Percentiles rank a stretch among this genome's conserved stretches.
Evolutionary conservation across 2,888 invertebrate species (phyloP).

Genomic region (Pollenia angustigena): DNA sequence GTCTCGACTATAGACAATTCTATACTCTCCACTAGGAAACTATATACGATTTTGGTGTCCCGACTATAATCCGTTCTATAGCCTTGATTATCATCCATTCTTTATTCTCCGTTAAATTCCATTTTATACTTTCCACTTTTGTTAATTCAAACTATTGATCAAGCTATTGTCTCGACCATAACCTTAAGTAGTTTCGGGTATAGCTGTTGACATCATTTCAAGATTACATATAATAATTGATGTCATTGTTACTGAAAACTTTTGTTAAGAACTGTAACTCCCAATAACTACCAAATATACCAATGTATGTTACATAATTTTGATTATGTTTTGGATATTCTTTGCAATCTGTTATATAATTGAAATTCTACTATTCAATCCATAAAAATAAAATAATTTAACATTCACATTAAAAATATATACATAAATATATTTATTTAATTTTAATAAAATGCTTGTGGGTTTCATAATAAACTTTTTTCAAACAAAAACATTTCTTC

Average conservation of each 20-base stretch:
- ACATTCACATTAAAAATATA: constrained; percentile 6
- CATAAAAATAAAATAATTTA: not conserved
- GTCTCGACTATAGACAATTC: no score
- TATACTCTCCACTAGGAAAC: no score
- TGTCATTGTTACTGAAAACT: not conserved
- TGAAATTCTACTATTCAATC: constrained; percentile 39
- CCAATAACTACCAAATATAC: not conserved
- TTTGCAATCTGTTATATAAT: constrained; percentile 9
- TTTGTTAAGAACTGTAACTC: constrained; percentile 11
- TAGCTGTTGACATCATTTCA: no score
- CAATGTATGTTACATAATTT: not conserved
- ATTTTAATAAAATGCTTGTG: constrained; percentile 72
- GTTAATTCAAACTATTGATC: no score
- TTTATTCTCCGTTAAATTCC: no score
- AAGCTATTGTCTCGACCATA: no score
- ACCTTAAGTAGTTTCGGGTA: no score
- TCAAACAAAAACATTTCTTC: constrained; percentile 37
- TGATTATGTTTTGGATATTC: not conserved
- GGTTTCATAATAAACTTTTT: constrained; percentile 70
- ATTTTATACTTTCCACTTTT: no score
- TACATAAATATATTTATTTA: constrained; percentile 26
- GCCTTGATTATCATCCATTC: no score
- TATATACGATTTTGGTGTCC: no score
- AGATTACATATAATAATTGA: no score
- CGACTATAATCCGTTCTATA: no score